Conservation (phyloP, 2,797 vertebrate genomes). For the Acrossocheilus fasciatus region DNA sequence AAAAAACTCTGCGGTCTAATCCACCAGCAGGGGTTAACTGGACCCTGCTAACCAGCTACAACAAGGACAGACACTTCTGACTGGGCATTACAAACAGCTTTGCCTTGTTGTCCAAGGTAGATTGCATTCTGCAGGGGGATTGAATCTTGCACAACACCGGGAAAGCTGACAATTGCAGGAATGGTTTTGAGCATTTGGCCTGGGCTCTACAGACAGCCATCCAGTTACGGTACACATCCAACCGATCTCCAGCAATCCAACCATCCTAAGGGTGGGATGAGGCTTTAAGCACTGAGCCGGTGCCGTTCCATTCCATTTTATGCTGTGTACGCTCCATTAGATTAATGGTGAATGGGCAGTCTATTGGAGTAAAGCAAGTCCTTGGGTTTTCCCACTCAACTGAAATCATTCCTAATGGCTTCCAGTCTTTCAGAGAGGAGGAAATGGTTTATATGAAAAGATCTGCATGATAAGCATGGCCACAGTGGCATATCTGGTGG, state of each 20-base stretch:
- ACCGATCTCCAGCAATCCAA: constrained; percentile 26
- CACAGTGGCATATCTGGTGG: neutral
- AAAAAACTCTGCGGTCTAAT: neutral
- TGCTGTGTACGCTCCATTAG: constrained; percentile 27
- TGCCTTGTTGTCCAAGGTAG: constrained; percentile 1
- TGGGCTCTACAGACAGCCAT: constrained; percentile 1
- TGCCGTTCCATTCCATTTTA: constrained; percentile 25
- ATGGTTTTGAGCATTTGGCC: constrained; percentile 34
- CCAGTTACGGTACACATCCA: constrained; percentile 13
- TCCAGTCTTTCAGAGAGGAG: constrained; percentile 15
- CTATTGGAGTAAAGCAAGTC: constrained; percentile 35
- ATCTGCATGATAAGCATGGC: neutral
- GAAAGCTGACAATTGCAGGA: constrained; percentile 26
- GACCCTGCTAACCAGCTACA: neutral
- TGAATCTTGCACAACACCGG: constrained; percentile 29
- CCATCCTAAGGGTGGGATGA: constrained; percentile 19
- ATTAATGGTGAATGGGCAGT: constrained; percentile 32
- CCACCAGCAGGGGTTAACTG: neutral
- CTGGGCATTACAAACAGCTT: constrained; percentile 16
- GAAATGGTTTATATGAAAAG: constrained; percentile 23
- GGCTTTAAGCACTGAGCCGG: constrained; percentile 38
- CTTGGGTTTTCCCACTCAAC: constrained; percentile 19
- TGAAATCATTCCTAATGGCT: constrained; percentile 36
- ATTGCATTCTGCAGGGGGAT: constrained; percentile 4
- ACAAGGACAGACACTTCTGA: neutral